phyloP scores from a whole-genome alignment of 2,888 invertebrate genomes.

The Cataglyphis rosenhaueri region DNA sequence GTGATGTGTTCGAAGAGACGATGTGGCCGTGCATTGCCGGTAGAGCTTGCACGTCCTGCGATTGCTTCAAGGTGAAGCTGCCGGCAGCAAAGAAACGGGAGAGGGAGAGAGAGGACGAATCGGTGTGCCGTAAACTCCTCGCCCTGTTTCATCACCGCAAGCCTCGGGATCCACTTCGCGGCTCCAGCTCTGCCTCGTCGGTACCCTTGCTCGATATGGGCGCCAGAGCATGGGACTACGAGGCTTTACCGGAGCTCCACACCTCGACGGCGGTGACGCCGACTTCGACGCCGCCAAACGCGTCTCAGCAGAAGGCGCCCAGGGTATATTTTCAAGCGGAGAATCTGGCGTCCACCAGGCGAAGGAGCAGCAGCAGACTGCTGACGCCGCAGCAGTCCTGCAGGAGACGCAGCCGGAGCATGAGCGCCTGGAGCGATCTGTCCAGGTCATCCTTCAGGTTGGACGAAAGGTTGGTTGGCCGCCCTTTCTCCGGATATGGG shows the following conservation, averaged over 20 bases:
- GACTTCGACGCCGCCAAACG: conserved; percentile 79
- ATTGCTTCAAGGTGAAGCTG: conserved; percentile 67
- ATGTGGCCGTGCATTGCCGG: conserved; percentile 42
- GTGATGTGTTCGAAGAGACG: conserved; percentile 53
- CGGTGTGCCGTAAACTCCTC: conserved; percentile 67
- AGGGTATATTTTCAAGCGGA: conserved; percentile 89
- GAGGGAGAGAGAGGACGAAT: conserved; percentile 61
- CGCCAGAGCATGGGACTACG: conserved; percentile 82
- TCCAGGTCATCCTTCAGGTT: conserved; percentile 93
- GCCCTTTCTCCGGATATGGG: not conserved
- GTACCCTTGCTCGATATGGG: conserved; percentile 86
- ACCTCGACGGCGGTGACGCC: conserved; percentile 81
- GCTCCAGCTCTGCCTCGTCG: conserved; percentile 79
- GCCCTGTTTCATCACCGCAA: conserved; percentile 67
- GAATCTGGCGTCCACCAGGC: conserved; percentile 81
- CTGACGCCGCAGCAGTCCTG: conserved; percentile 76
- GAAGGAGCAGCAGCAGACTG: conserved; percentile 80
- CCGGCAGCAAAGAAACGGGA: conserved; percentile 48
- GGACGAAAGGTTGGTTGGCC: conserved; percentile 89
- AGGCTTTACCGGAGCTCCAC: conserved; percentile 82
- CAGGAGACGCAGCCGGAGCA: conserved; percentile 87
- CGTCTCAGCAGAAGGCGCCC: conserved; percentile 75
- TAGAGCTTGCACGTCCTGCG: conserved; percentile 20
- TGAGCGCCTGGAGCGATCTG: conserved; percentile 96
- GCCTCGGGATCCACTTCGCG: conserved; percentile 80